Base-by-base conservation (phyloP, 2,888 invertebrate genomes). In the Schizotus pectinicornis region DNA sequence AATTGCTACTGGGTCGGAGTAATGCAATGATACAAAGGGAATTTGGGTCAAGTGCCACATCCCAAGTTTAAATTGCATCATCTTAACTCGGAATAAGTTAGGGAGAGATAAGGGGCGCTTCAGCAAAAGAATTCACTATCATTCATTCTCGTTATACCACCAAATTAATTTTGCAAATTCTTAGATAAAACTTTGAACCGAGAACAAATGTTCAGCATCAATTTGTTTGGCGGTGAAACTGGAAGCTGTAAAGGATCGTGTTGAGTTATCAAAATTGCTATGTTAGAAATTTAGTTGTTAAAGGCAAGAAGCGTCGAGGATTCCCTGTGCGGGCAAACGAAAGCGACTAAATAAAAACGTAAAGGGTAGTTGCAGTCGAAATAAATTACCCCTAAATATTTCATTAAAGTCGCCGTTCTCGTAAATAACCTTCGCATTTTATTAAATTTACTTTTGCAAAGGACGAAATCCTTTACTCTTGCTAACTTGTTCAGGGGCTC, bases 51-150 rank as follows among this genome's bases (percentile, higher is more conserved):
- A 71, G 66, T 68, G 64, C 65, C 65, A 66, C 68, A 69, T 71
- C 67, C 61, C 68, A 74, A 73, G 68, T 74, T 73, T 74, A 70
- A 71, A 73, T 74, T 70, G 71, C 72, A 62, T 68, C 71, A 69
- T 70, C 69, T 67, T 67, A 65, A 72, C 65, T 70, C 66, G 69
- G 65, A 72, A 70, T 70, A 71, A 73, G 67, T 73, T 70, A 66
- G 59, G 67, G 59, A 67, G 62, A 67, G 70, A 74, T 70, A 72
- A 71, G 68, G 31, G 58, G 51, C 54, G 61, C 55, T 65, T 65
- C 61, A 64, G 64, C 60, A 67, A 69, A 68, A 68, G 67, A 70
- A 69, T 67, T 62, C 65, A 63, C 67, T 67, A 66, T 67, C 67
- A 67, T 68, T 67, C 65, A 66, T 70, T 67, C 65, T 60, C 62